Evolutionary conservation across 2,888 invertebrate species (phyloP), one percentile per base, ranked within the genome.

Genomic region (Polyommatus icarus): DNA sequence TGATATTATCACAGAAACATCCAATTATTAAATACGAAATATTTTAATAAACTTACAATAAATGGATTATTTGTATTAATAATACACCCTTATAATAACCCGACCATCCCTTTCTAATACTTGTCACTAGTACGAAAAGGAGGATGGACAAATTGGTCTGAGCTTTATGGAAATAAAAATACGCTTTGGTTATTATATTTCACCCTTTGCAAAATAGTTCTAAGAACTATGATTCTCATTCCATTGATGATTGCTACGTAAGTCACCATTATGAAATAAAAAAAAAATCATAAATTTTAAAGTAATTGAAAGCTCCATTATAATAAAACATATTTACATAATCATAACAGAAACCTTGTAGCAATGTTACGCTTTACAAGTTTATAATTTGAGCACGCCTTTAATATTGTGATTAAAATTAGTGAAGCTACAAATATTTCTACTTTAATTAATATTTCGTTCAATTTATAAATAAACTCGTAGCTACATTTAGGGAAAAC

Each of bases 361-460:
- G 29, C 1, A 67, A 18, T 15, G 29, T 67, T 15, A 29, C 29
- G 67, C 67, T 32, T 67, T 67, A 67, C 61, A 67, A 24, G 29
- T 67, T 67, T 20, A 59, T 59, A 24, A 67, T 67, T 12, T 24
- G 24, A 67, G 59, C 20, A 59, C 20, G 20, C 59, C 20, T 24
- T 61, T 24, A 61, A 67, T 29, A 67, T 32, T 67, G 29, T 67
- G 15, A 67, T 67, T 67, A 67, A 67, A 29, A 67, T 67, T 6
- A 29, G 67, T 12, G 67, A 67, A 67, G 20, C 61, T 61, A 12
- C 20, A 61, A 32, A 29, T 32, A 67, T 67, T 67, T 12, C 46
- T 59, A 59, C 20, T 59, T 59, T 59, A 20, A 59, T 59, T 59
- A 59, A n/a, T 59, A 20, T 59, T 59, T 8, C n/a, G 59, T 20